These are phyloP conservation scores for Paracyclopina nana DNA, from an alignment of 1,140 invertebrate genomes.

Conservation along the genomic window DNA sequence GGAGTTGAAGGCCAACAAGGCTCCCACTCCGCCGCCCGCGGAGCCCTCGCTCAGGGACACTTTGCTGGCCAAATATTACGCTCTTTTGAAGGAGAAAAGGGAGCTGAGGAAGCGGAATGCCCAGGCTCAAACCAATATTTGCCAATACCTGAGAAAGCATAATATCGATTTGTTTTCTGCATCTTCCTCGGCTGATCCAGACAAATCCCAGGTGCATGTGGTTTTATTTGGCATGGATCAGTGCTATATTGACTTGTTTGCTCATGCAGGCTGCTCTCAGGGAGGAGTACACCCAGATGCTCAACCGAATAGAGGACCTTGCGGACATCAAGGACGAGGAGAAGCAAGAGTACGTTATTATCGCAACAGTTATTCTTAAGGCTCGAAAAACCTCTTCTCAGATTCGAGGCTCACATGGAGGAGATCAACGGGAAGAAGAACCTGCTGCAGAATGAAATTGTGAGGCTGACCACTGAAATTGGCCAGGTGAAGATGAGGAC, in stretches of 20 bases:
- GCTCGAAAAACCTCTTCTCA: not conserved
- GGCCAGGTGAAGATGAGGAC: not conserved
- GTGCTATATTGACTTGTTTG: too few species aligned
- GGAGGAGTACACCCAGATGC: not conserved
- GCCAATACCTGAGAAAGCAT: not conserved
- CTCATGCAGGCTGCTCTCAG: too few species aligned
- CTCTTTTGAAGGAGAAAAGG: not conserved
- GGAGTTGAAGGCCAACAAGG: too few species aligned
- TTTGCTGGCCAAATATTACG: not conserved
- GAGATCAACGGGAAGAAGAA: not conserved
- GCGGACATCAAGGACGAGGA: not conserved
- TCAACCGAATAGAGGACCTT: not conserved
- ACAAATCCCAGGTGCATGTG: too few species aligned
- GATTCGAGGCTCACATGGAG: not conserved
- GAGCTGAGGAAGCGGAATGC: not conserved
- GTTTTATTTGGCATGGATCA: too few species aligned
- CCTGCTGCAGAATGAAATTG: not conserved
- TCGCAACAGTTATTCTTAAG: not conserved
- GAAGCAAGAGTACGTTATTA: not conserved
- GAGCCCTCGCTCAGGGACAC: too few species aligned
- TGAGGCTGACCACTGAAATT: not conserved
- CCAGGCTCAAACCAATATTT: slow-evolving; percentile 1
- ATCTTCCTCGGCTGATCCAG: not conserved
- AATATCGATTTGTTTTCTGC: not conserved
- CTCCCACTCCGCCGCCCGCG: too few species aligned